Evolutionary conservation across 2,888 invertebrate species (phyloP), one percentile per base, ranked within the genome.

Genomic region (Zonitis immaculata): DNA sequence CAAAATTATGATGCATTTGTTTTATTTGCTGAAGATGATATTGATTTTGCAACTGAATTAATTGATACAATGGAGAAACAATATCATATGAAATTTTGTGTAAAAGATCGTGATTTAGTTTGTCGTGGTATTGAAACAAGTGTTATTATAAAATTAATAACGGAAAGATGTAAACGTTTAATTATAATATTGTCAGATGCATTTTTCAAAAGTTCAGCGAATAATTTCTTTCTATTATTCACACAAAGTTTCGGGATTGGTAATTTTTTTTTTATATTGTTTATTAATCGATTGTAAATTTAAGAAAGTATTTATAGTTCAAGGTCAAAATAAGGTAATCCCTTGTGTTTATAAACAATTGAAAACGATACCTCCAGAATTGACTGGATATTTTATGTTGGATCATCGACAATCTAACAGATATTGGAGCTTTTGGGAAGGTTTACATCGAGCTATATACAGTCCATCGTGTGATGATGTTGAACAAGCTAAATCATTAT

Each of bases 241-340:
- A 91, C 91, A 11, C 89, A 90, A 71, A 87, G 88, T 6, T 76
- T 88, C 42, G 87, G 88, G 63, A 89, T 94, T 63, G 88, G 91
- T 91, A 73, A 77, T 78, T 45, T n/a, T n/a, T n/a, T n/a, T n/a
- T n/a, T n/a, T n/a, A n/a, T n/a, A n/a, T n/a, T n/a, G n/a, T n/a
- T n/a, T n/a, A n/a, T n/a, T n/a, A n/a, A n/a, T n/a, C n/a, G n/a
- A n/a, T n/a, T n/a, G n/a, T n/a, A n/a, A n/a, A n/a, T n/a, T n/a
- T n/a, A n/a, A n/a, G n/a, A n/a, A n/a, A n/a, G n/a, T n/a, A 3
- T 49, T 47, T 27, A 26, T 54, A 79, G 77, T 76, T 52, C 71
- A 72, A 56, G 69, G 70, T 51, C 66, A 59, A 28, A 58, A 66
- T 32, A 71, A 87, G 76, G 83, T 90, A 49, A 80, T 89, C 45